These are phyloP conservation scores for Tuta absoluta DNA, from an alignment of 2,888 invertebrate species.

Conservation along the genomic window DNA sequence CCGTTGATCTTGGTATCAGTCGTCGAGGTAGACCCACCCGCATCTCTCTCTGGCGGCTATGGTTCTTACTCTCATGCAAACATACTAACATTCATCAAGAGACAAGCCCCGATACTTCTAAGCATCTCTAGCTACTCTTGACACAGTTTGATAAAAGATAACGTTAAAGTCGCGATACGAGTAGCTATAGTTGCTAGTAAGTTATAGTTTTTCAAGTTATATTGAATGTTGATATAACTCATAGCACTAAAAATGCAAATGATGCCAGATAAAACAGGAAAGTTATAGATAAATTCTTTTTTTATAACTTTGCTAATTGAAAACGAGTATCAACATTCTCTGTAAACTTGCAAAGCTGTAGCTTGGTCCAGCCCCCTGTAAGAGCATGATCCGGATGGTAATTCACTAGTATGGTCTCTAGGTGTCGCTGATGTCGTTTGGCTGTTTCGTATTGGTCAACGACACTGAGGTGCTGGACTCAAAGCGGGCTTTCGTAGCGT, in stretches of 20 bases:
- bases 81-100: slow-evolving; percentile 56
- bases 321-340: slow-evolving; percentile 2
- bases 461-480: slow-evolving; percentile 92
- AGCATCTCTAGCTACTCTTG: slow-evolving; percentile 30
- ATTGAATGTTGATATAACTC: background rate
- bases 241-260: background rate
- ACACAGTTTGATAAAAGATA: slow-evolving; percentile 11
- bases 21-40: slow-evolving; percentile 84
- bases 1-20: slow-evolving; percentile 87
- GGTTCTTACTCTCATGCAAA: slow-evolving; percentile 58
- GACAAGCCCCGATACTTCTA: background rate
- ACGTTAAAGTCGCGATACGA: slow-evolving; percentile 2
- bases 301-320: background rate
- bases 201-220: slow-evolving; percentile 28
- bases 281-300: slow-evolving; percentile 80
- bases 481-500: slow-evolving; percentile 95
- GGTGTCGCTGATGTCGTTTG: slow-evolving; percentile 94
- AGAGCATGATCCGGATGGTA: slow-evolving; percentile 28
- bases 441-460: slow-evolving; percentile 92
- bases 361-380: background rate
- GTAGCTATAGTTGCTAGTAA: slow-evolving; percentile 20
- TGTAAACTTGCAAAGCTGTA: slow-evolving; percentile 14
- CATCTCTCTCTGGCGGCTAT: slow-evolving; percentile 51
- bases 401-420: slow-evolving; percentile 60
- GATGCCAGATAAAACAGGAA: too few species aligned